These are phyloP conservation scores for Archaeoteleia sp. DNA, from an alignment of 2,888 invertebrate genomes.

Conservation along the genomic window DNA sequence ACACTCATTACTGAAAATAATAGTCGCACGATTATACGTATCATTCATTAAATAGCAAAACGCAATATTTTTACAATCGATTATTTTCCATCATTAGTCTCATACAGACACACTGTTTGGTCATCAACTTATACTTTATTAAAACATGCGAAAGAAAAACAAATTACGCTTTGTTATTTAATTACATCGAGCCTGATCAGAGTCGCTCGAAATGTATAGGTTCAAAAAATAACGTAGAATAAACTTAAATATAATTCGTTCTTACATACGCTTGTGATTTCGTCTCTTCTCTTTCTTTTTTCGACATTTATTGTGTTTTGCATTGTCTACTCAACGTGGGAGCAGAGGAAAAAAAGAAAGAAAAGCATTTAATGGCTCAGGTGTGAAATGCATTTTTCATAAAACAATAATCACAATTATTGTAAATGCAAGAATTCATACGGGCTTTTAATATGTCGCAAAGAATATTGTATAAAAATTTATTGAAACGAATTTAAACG, in stretches of 20 bases:
- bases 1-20: slow-evolving; percentile 19
- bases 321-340: too few species aligned
- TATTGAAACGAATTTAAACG: slow-evolving; percentile 3
- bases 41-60: slow-evolving; percentile 33
- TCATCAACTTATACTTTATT: too few species aligned
- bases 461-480: too few species aligned
- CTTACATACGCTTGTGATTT: slow-evolving; percentile 18
- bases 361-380: slow-evolving; percentile 23
- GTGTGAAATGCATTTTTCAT: slow-evolving; percentile 38
- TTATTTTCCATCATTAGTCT: too few species aligned
- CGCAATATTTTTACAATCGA: too few species aligned
- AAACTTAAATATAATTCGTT: slow-evolving; percentile 28
- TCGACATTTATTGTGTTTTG: too few species aligned
- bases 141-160: too few species aligned
- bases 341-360: slow-evolving; percentile 26
- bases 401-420: slow-evolving; percentile 37
- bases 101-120: too few species aligned
- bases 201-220: slow-evolving; percentile 6
- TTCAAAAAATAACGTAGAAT: slow-evolving; percentile 26
- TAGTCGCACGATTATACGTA: slow-evolving; percentile 15
- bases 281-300: slow-evolving; percentile 32
- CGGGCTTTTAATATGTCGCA: too few species aligned
- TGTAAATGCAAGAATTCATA: slow-evolving; percentile 24
- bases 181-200: slow-evolving; percentile 16
- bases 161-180: slow-evolving; percentile 32